These are phyloP conservation scores for Melanotaenia boesemani DNA, from an alignment of 2,797 vertebrate genomes.

Conservation along the genomic window DNA sequence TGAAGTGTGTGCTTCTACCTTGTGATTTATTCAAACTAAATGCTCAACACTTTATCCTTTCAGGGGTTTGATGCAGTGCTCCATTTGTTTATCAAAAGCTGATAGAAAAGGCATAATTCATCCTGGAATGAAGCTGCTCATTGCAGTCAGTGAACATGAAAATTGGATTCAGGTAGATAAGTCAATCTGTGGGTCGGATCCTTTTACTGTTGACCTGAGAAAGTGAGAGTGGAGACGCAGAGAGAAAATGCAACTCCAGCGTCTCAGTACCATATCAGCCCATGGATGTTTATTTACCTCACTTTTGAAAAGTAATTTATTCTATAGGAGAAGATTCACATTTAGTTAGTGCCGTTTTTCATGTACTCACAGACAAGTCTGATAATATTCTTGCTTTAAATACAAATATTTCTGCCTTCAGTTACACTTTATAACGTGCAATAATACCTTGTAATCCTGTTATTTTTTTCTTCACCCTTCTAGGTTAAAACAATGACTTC, in stretches of 20 bases:
- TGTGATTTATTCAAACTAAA: conserved; percentile 76
- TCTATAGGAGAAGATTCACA: conserved; percentile 5
- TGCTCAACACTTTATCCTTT: conserved; percentile 64
- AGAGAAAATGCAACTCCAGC: conserved; percentile 39
- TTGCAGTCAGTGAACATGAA: conserved; percentile 86
- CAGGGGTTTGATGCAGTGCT: conserved; percentile 65
- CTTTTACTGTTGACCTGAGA: conserved; percentile 81
- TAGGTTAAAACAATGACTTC: neutral
- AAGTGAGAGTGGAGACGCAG: conserved; percentile 40
- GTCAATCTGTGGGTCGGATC: conserved; percentile 82
- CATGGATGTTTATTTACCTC: conserved; percentile 61
- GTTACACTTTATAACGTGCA: neutral
- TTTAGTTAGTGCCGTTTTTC: neutral
- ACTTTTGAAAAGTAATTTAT: conserved; percentile 25
- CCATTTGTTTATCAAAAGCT: conserved; percentile 84
- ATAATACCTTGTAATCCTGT: neutral
- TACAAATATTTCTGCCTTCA: neutral
- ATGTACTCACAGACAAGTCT: neutral
- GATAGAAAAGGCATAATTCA: conserved; percentile 84
- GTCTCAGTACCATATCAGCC: conserved; percentile 56
- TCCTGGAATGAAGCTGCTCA: conserved; percentile 80
- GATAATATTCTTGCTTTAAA: neutral
- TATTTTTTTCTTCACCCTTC: neutral
- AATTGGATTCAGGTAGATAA: conserved; percentile 87
- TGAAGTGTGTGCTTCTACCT: conserved; percentile 54